Evolutionary conservation across 2,888 invertebrate genomes (phyloP).

Genomic region (Archips crataeganus): DNA sequence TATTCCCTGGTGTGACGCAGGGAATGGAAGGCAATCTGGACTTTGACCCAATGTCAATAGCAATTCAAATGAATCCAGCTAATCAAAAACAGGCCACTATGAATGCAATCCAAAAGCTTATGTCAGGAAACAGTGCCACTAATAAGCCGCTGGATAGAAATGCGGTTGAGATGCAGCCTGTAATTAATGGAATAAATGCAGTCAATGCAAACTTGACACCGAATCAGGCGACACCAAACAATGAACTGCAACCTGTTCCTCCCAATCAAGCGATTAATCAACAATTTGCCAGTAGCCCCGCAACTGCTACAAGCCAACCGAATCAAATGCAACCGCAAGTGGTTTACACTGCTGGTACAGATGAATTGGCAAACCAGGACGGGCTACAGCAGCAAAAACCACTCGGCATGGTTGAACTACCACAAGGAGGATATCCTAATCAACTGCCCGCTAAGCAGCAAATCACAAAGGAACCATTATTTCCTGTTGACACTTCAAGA

Average conservation of each 20-base stretch:
- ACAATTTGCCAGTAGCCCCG: conserved; percentile 31
- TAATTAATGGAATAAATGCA: conserved; percentile 33
- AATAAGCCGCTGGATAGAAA: conserved; percentile 27
- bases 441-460: conserved; percentile 42
- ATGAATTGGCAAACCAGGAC: conserved; percentile 14
- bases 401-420: neutral
- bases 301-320: conserved; percentile 10
- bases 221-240: conserved; percentile 12
- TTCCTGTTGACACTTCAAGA: conserved; percentile 65
- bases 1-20: conserved; percentile 75
- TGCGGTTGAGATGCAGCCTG: conserved; percentile 19
- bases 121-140: conserved; percentile 55
- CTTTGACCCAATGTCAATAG: conserved; percentile 80
- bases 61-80: conserved; percentile 80
- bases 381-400: conserved; percentile 13
- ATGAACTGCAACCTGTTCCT: conserved; percentile 9
- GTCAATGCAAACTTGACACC: conserved; percentile 18
- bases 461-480: conserved; percentile 65
- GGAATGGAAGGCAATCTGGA: conserved; percentile 65
- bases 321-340: conserved; percentile 32
- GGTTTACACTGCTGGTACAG: conserved; percentile 19
- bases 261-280: conserved; percentile 39
- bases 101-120: conserved; percentile 65
- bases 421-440: conserved; percentile 29
- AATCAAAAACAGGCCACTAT: conserved; percentile 70